A percentile compares a stretch with the other conserved stretches of the same genome.
phyloP scores from a whole-genome alignment of 92 coral and sea anemone species.

The Metridium senile region DNA sequence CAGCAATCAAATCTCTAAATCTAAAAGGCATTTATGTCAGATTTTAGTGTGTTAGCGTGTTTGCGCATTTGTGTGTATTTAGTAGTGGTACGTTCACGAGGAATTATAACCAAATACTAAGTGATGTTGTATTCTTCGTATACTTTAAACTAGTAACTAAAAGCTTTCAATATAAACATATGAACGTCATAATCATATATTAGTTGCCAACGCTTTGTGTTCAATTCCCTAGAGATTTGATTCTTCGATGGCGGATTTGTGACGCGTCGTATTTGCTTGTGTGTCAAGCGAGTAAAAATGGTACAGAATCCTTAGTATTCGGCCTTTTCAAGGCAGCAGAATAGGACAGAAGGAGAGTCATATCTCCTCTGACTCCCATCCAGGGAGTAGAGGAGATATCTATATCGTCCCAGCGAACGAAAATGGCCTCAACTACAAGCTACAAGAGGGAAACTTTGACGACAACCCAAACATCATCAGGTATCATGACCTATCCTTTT shows the following conservation, averaged over 20 bases:
- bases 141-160: neutral
- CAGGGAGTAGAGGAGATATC: constrained; percentile 63
- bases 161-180: neutral
- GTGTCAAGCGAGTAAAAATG: constrained; percentile 1
- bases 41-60: neutral
- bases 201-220: constrained; percentile 7
- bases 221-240: constrained; percentile 21
- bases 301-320: neutral
- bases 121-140: neutral
- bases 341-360: constrained; percentile 91
- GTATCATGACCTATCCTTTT: too few relatives aligned
- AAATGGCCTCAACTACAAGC: constrained; percentile 9
- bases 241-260: neutral
- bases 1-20: neutral
- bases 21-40: neutral
- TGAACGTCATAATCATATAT: neutral
- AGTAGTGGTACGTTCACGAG: neutral
- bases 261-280: constrained; percentile 15
- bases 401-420: constrained; percentile 27
- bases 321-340: constrained; percentile 42
- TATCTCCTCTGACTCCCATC: constrained; percentile 67
- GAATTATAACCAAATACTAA: neutral
- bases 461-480: constrained; percentile 37
- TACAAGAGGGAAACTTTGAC: constrained; percentile 12
- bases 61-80: neutral